phyloP scores from a whole-genome alignment of 2,113 vertebrate genomes.

The Nematolebias whitei region DNA sequence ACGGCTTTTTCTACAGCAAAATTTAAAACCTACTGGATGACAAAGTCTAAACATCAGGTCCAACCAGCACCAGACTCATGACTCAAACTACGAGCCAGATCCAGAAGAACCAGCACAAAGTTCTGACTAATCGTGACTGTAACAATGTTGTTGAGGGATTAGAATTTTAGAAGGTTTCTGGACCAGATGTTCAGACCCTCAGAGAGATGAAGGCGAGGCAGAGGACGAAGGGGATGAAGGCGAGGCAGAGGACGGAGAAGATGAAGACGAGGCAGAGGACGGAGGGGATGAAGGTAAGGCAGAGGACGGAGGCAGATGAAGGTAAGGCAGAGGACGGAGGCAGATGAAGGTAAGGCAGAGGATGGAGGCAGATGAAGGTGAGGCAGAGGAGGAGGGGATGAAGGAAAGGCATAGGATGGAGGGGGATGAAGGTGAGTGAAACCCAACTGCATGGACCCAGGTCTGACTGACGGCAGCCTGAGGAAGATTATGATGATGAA shows the following conservation, averaged over 20 bases:
- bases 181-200: conserved; percentile 26
- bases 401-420: not conserved
- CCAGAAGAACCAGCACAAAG: not conserved
- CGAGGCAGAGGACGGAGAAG: too few species aligned
- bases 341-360: too few species aligned
- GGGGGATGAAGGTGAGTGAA: conserved; percentile 63
- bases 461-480: conserved; percentile 98
- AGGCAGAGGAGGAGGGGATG: too few species aligned
- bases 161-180: not conserved
- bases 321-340: too few species aligned
- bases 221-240: not conserved
- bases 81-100: not conserved
- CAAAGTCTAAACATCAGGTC: conserved; percentile 1
- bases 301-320: too few species aligned
- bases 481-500: conserved; percentile 68
- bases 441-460: conserved; percentile 99
- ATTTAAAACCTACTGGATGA: not conserved
- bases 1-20: not conserved
- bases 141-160: too few species aligned
- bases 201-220: conserved; percentile 4
- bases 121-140: not conserved
- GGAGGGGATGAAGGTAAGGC: too few species aligned
- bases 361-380: too few species aligned
- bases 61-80: fast-evolving
- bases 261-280: too few species aligned